Conservation (phyloP, 2,888 invertebrate genomes). For the Temnothorax unifasciatus region DNA sequence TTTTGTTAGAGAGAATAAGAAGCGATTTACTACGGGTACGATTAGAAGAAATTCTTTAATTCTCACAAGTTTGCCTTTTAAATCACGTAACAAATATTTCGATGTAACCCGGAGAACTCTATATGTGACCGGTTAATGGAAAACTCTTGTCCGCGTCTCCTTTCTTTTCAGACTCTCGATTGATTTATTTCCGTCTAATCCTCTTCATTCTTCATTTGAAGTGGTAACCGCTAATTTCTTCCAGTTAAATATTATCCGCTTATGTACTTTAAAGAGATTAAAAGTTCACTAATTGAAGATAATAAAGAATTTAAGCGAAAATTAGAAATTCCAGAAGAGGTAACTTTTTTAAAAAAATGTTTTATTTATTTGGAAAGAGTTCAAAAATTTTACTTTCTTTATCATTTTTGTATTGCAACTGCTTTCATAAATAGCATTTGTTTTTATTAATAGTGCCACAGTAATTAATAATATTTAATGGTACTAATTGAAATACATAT, state of each 20-base stretch:
- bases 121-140: conserved; percentile 37
- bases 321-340: background rate
- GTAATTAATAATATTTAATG: background rate
- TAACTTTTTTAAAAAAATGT: background rate
- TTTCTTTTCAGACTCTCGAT: conserved; percentile 10
- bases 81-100: background rate
- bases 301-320: background rate
- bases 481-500: background rate
- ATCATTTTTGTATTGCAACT: background rate
- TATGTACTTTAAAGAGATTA: background rate
- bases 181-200: conserved; percentile 31
- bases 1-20: background rate
- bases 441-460: background rate
- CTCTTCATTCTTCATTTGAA: background rate
- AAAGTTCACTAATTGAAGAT: background rate
- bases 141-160: conserved; percentile 39
- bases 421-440: background rate
- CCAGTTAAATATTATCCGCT: background rate
- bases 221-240: conserved; percentile 22
- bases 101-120: background rate
- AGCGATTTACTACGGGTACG: background rate
- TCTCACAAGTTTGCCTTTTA: conserved; percentile 8
- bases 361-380: background rate
- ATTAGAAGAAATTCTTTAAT: conserved; percentile 11
- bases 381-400: background rate